Evolutionary conservation across 2,888 invertebrate genomes (phyloP).

Genomic region (Caenorhabditis sp.): DNA sequence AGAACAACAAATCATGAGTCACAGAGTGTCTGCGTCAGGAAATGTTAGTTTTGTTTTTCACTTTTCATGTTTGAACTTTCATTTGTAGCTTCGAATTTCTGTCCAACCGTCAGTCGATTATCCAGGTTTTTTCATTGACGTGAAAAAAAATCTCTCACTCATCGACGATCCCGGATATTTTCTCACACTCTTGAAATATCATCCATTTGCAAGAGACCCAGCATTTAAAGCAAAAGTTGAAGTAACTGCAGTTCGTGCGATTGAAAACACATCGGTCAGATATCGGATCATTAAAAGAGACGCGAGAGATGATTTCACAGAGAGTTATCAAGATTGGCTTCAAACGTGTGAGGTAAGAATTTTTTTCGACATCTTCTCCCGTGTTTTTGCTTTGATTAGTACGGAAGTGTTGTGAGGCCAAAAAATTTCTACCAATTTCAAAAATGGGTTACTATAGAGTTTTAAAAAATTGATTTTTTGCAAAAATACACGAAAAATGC

Average conservation of each 20-base stretch:
- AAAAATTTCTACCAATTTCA: too few relatives aligned
- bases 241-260: constrained; percentile 17
- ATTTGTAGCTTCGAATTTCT: constrained; percentile 14
- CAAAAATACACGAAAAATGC: too few relatives aligned
- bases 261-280: constrained; percentile 20
- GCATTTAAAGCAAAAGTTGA: constrained; percentile 8
- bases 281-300: constrained; percentile 20
- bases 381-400: background rate
- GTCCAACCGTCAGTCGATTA: background rate
- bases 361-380: too few relatives aligned
- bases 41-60: constrained; percentile 7
- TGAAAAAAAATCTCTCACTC: constrained; percentile 16
- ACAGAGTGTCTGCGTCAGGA: constrained; percentile 9
- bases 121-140: constrained; percentile 19
- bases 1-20: constrained; percentile 9
- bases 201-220: background rate
- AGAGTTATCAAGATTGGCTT: constrained; percentile 3
- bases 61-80: background rate
- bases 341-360: background rate
- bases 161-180: constrained; percentile 31
- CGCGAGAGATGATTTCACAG: background rate
- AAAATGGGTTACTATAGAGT: too few relatives aligned
- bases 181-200: constrained; percentile 12
- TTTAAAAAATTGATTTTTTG: too few relatives aligned
- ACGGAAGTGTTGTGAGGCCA: too few relatives aligned